Percentiles rank a stretch among this genome's conserved stretches.
Evolutionary conservation across 2,113 vertebrate genomes (phyloP).

Genomic region (Tauraco erythrolophus): DNA sequence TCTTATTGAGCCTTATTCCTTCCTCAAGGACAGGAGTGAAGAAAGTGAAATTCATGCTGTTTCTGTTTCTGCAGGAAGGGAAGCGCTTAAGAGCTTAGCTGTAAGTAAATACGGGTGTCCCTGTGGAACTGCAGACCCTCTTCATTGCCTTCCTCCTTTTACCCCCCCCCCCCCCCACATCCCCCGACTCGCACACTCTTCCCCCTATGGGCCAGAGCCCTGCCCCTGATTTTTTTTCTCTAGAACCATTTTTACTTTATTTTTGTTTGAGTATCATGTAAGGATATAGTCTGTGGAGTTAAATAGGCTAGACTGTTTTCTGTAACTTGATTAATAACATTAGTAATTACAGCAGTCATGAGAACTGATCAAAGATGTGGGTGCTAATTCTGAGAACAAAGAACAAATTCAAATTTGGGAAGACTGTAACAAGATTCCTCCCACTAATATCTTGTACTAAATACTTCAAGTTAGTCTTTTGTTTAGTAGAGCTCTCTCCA

Average conservation of each 20-base stretch:
- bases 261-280: background rate
- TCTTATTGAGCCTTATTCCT: background rate
- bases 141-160: background rate
- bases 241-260: background rate
- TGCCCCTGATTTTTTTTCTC: background rate
- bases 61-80: background rate
- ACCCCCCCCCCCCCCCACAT: background rate
- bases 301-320: background rate
- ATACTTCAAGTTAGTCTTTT: background rate
- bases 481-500: background rate
- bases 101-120: background rate
- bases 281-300: background rate
- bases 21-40: background rate
- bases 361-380: background rate
- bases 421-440: background rate
- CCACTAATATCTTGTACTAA: background rate
- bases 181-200: background rate
- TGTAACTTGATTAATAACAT: background rate
- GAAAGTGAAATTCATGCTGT: background rate
- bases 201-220: fast-evolving
- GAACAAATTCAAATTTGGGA: background rate
- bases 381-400: background rate
- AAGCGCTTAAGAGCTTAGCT: background rate
- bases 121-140: background rate
- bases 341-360: background rate